Evolutionary conservation across 2,888 invertebrate species (phyloP).

Genomic region (Cheilosia impressa): DNA sequence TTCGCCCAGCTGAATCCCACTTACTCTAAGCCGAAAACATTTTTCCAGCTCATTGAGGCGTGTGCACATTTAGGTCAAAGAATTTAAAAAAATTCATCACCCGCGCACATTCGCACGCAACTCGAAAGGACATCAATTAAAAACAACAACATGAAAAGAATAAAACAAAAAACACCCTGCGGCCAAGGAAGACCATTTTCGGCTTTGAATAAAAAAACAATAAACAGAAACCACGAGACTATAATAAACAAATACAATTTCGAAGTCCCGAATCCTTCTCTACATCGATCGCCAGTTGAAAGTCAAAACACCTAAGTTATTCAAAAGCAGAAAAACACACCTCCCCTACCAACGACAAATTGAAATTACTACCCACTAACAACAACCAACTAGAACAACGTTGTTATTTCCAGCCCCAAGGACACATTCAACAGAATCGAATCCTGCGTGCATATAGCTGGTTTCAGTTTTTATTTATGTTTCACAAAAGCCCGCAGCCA

Average conservation of each 20-base stretch:
- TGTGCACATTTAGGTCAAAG: conserved; percentile 10
- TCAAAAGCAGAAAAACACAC: conserved; percentile 39
- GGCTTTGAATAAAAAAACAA: conserved; percentile 11
- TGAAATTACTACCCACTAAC: conserved; percentile 65
- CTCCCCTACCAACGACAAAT: conserved; percentile 62
- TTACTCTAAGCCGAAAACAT: conserved; percentile 30
- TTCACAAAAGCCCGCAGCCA: conserved; percentile 24
- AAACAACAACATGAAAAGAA: conserved; percentile 27
- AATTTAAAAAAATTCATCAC: conserved; percentile 39
- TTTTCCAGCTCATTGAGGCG: conserved; percentile 46
- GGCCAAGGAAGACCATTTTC: conserved; percentile 32
- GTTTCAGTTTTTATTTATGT: conserved; percentile 68
- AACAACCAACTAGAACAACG: conserved; percentile 31
- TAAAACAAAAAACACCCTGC: conserved; percentile 34
- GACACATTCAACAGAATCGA: conserved; percentile 73
- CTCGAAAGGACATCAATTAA: conserved; percentile 55
- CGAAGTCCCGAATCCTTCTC: not conserved
- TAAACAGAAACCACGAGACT: not conserved
- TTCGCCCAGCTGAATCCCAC: conserved; percentile 7
- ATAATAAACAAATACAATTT: not conserved
- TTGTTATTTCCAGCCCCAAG: conserved; percentile 46
- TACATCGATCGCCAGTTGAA: conserved; percentile 51
- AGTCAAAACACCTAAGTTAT: conserved; percentile 47
- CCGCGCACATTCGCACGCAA: not conserved
- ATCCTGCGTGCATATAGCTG: conserved; percentile 66